These are phyloP conservation scores for Platynereis dumerilii DNA, from an alignment of 2,888 invertebrate species.

Conservation along the genomic window DNA sequence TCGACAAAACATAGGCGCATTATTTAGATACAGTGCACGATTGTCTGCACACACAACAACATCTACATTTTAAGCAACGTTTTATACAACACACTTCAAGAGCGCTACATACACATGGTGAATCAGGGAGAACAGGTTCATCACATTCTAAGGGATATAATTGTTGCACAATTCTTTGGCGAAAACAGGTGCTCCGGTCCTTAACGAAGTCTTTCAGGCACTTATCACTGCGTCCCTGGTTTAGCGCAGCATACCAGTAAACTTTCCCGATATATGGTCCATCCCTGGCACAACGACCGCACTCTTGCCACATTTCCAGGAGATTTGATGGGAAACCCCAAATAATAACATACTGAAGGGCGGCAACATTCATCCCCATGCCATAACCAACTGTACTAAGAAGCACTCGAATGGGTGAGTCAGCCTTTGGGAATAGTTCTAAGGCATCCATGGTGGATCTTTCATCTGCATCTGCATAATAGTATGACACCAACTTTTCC, in stretches of 20 bases:
- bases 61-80: too few relatives aligned
- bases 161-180: too few relatives aligned
- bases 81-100: too few relatives aligned
- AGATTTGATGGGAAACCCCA: neutral
- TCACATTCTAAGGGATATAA: too few relatives aligned
- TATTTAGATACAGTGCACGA: too few relatives aligned
- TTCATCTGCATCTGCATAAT: neutral
- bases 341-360: neutral
- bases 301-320: neutral
- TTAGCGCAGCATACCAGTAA: neutral
- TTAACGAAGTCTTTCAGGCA: too few relatives aligned
- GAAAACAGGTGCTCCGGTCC: too few relatives aligned
- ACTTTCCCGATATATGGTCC: neutral
- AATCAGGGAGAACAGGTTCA: too few relatives aligned
- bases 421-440: neutral
- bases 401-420: neutral
- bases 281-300: neutral
- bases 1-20: too few relatives aligned
- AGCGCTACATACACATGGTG: too few relatives aligned
- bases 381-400: constrained; percentile 4
- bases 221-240: neutral
- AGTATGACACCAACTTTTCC: neutral
- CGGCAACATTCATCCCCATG: neutral
- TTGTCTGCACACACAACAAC: too few relatives aligned
- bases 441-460: neutral